Evolutionary conservation across 2,797 vertebrate species (phyloP).

Genomic region (Alca torda): DNA sequence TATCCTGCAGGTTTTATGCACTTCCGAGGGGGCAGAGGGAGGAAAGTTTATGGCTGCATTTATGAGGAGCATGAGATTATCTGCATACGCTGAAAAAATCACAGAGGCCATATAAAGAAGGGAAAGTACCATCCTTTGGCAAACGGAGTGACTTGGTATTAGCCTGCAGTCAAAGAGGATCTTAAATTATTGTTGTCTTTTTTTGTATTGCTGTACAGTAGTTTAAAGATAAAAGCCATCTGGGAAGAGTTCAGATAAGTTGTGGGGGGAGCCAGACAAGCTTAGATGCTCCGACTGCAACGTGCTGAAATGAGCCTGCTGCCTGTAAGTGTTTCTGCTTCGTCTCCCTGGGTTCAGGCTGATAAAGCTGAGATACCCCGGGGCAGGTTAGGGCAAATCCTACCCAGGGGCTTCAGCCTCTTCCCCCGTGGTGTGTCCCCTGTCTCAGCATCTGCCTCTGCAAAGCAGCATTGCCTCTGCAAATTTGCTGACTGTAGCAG

Average conservation of each 20-base stretch:
- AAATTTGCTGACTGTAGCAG: background rate
- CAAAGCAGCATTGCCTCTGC: background rate
- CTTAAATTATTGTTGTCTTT: conserved; percentile 58
- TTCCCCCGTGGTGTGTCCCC: fast-evolving
- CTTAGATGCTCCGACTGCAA: background rate
- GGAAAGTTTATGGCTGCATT: conserved; percentile 33
- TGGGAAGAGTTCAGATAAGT: conserved; percentile 47
- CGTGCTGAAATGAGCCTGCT: background rate
- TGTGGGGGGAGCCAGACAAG: background rate
- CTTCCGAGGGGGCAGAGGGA: background rate
- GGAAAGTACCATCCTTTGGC: conserved; percentile 20
- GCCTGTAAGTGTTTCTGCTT: background rate
- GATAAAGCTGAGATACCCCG: fast-evolving
- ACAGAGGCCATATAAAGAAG: conserved; percentile 12
- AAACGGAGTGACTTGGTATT: background rate
- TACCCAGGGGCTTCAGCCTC: background rate
- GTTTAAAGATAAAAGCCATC: conserved; percentile 55
- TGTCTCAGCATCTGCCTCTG: background rate
- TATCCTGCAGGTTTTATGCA: conserved; percentile 18
- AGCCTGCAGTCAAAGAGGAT: conserved; percentile 52
- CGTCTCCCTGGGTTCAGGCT: background rate
- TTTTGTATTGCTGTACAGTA: conserved; percentile 28
- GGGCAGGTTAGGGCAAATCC: background rate
- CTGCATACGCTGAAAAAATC: conserved; percentile 48
- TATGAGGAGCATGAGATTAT: conserved; percentile 56